Conservation (phyloP, 1,140 invertebrate species). For the Habropoda laboriosa region DNA sequence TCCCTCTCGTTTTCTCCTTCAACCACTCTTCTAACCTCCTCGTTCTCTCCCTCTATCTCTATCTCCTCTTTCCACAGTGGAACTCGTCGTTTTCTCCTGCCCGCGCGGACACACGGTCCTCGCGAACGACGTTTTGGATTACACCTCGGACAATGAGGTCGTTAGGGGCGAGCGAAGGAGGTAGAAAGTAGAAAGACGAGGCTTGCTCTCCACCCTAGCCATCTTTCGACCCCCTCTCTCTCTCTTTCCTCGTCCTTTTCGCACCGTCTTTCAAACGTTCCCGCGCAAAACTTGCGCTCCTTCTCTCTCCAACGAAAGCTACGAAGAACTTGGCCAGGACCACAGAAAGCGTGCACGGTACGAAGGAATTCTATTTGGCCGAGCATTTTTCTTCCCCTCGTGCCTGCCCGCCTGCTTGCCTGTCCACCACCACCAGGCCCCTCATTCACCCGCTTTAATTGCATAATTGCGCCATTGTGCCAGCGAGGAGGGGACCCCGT, state of each 20-base stretch:
- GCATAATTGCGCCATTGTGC: conserved; percentile 77
- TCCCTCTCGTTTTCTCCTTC: background rate
- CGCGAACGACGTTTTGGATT: conserved; percentile 73
- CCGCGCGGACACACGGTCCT: conserved; percentile 31
- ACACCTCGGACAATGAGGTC: conserved; percentile 75
- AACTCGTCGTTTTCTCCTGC: background rate
- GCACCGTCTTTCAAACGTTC: background rate
- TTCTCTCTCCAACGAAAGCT: background rate
- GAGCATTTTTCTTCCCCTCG: conserved; percentile 11
- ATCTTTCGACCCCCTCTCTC: background rate
- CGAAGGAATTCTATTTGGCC: conserved; percentile 58
- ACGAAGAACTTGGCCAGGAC: background rate
- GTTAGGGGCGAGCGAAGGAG: conserved; percentile 61
- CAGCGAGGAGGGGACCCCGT: conserved; percentile 38
- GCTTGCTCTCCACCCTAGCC: conserved; percentile 21
- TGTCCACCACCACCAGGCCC: background rate
- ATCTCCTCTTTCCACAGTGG: no score
- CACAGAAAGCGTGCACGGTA: background rate
- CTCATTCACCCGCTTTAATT: conserved; percentile 71
- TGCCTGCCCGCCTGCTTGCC: background rate
- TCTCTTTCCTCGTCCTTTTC: no score
- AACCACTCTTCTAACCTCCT: background rate
- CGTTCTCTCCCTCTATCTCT: conserved; percentile 20
- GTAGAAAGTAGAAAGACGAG: conserved; percentile 32
- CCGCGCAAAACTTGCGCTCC: background rate